These are phyloP conservation scores for Mythimna loreyi DNA, from an alignment of 2,888 invertebrate species.

Conservation along the genomic window DNA sequence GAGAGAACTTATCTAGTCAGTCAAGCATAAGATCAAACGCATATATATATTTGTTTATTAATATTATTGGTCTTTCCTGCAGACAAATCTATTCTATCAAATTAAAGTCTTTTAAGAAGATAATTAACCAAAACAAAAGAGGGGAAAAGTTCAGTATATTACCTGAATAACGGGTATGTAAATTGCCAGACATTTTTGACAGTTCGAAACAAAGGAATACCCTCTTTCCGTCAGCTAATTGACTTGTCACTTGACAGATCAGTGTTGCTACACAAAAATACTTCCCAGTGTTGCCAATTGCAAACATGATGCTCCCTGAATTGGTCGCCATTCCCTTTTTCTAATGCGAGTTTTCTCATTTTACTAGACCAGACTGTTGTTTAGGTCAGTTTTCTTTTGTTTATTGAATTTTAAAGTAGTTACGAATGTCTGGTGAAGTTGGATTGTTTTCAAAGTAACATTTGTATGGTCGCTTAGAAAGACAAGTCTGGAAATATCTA, in stretches of 20 bases:
- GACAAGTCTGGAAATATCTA: slow-evolving; percentile 14
- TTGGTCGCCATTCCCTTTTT: background rate
- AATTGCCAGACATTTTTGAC: slow-evolving; percentile 24
- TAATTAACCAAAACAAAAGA: no score
- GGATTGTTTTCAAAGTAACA: slow-evolving; percentile 31
- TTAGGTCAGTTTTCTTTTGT: slow-evolving; percentile 24
- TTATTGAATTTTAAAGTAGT: slow-evolving; percentile 51
- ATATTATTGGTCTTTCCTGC: no score
- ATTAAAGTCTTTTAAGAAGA: background rate
- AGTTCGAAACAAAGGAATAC: slow-evolving; percentile 14
- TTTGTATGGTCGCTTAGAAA: slow-evolving; percentile 20
- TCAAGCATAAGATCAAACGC: no score
- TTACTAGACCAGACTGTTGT: background rate
- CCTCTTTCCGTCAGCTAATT: slow-evolving; percentile 31
- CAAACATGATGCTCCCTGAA: background rate
- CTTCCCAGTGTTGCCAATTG: slow-evolving; percentile 1
- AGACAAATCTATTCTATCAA: background rate
- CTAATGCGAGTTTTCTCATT: slow-evolving; percentile 8
- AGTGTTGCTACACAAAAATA: slow-evolving; percentile 9
- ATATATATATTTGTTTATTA: no score
- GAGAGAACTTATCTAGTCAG: no score
- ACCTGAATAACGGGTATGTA: background rate
- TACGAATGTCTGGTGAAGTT: slow-evolving; percentile 28
- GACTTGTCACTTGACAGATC: slow-evolving; percentile 29
- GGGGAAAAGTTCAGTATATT: background rate